These are phyloP conservation scores for Novumbra hubbsi DNA, from an alignment of 2,797 vertebrate species.

Conservation along the genomic window DNA sequence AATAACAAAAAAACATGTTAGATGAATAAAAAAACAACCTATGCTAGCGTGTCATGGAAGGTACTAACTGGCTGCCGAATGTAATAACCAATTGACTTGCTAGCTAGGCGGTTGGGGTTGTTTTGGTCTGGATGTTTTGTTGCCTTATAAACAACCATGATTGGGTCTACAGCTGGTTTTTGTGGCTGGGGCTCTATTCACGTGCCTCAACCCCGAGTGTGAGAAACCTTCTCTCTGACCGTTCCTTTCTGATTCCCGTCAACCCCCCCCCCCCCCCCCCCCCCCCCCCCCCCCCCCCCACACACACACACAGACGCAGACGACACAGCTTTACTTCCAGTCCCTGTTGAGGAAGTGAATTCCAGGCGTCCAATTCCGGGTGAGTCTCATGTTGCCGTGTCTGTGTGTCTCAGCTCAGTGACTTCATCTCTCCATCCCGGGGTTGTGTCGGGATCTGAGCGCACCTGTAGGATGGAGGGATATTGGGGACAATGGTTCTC, in stretches of 20 bases:
- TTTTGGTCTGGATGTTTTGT: conserved; percentile 62
- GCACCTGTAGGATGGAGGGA: conserved; percentile 59
- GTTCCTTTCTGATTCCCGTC: conserved; percentile 11
- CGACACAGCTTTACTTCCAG: background rate
- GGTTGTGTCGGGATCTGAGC: conserved; percentile 34
- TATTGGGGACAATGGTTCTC: conserved; percentile 42
- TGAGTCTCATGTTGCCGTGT: conserved; percentile 3
- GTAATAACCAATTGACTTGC: conserved; percentile 59
- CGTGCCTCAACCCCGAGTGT: conserved; percentile 14
- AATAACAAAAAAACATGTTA: too few relatives aligned
- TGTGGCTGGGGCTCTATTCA: conserved; percentile 63
- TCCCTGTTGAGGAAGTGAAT: conserved; percentile 24
- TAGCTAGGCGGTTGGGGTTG: conserved; percentile 23
- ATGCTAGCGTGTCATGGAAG: conserved; percentile 43
- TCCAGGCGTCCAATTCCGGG: background rate
- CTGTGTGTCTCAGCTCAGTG: conserved; percentile 9
- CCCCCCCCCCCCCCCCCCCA: background rate
- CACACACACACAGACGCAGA: background rate
- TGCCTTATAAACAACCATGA: conserved; percentile 67
- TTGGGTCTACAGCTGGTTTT: conserved; percentile 66
- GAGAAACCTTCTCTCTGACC: conserved; percentile 2
- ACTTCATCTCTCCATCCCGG: conserved; percentile 24
- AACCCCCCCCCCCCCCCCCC: background rate
- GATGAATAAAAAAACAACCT: conserved; percentile 49
- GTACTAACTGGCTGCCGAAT: conserved; percentile 29